Conservation (phyloP, 1,140 invertebrate species). For the Rhopalosiphum maidis region DNA sequence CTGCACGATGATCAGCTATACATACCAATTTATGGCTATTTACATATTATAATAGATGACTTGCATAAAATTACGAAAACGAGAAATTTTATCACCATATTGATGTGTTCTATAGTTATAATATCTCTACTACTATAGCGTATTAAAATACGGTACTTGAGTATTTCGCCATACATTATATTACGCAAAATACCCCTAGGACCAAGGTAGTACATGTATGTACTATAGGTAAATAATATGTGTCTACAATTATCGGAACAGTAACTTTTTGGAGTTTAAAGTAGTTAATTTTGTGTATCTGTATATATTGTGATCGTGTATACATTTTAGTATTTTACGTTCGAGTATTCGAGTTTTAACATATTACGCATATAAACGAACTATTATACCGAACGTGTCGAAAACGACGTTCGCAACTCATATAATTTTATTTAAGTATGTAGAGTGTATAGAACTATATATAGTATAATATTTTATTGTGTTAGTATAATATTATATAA, state of each 20-base stretch:
- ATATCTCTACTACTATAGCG: not conserved
- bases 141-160: no score
- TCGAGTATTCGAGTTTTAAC: no score
- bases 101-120: not conserved
- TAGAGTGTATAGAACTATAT: not conserved
- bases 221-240: no score
- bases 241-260: not conserved
- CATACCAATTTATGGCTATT: not conserved
- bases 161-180: not conserved
- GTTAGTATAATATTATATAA: no score
- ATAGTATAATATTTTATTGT: not conserved
- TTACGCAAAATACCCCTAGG: not conserved
- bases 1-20: not conserved
- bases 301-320: no score
- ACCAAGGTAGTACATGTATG: no score
- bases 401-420: not conserved
- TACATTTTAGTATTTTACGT: no score
- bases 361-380: no score
- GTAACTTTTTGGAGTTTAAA: not conserved
- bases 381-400: no score
- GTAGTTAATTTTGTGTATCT: no score
- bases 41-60: not conserved
- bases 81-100: not conserved
- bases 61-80: not conserved
- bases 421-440: not conserved